Percentiles rank a stretch among this genome's conserved stretches.
These are phyloP conservation scores for Philhelius pedissequus DNA, from an alignment of 2,888 invertebrate genomes.

Conservation along the genomic window DNA sequence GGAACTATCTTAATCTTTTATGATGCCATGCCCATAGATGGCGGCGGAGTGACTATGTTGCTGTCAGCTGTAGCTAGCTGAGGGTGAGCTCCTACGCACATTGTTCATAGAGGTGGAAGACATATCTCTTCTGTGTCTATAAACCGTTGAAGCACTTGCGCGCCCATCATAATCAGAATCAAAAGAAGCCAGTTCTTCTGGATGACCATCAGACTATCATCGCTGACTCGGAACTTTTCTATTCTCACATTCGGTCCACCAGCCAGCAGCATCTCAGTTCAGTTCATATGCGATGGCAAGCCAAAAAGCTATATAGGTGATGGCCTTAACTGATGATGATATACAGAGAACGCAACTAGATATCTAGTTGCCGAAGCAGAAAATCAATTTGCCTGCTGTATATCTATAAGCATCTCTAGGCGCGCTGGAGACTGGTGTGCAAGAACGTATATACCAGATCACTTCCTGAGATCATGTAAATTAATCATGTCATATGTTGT, in stretches of 20 bases:
- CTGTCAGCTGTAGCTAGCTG: background rate
- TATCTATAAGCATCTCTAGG: conserved; percentile 51
- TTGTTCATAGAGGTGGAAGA: conserved; percentile 35
- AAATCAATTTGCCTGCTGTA: conserved; percentile 63
- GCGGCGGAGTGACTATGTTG: background rate
- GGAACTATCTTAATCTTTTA: conserved; percentile 50
- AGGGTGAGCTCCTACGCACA: conserved; percentile 59
- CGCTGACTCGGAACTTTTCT: too few relatives aligned
- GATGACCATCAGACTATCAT: conserved; percentile 9
- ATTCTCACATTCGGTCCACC: background rate
- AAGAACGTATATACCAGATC: conserved; percentile 41
- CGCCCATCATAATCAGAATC: conserved; percentile 49
- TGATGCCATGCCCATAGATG: conserved; percentile 33
- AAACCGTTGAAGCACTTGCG: conserved; percentile 36
- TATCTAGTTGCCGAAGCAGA: conserved; percentile 65
- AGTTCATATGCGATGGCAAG: conserved; percentile 23
- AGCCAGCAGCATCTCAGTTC: background rate
- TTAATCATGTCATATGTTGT: conserved; percentile 68
- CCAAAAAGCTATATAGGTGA: background rate
- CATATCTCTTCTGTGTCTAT: conserved; percentile 20
- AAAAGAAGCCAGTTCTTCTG: conserved; percentile 8
- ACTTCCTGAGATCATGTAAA: conserved; percentile 69
- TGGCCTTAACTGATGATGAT: conserved; percentile 34
- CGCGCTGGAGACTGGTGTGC: conserved; percentile 12
- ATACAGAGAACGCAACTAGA: conserved; percentile 44